Evolutionary conservation across 2,888 invertebrate genomes (phyloP).

Genomic region (Yponomeuta sedellus): DNA sequence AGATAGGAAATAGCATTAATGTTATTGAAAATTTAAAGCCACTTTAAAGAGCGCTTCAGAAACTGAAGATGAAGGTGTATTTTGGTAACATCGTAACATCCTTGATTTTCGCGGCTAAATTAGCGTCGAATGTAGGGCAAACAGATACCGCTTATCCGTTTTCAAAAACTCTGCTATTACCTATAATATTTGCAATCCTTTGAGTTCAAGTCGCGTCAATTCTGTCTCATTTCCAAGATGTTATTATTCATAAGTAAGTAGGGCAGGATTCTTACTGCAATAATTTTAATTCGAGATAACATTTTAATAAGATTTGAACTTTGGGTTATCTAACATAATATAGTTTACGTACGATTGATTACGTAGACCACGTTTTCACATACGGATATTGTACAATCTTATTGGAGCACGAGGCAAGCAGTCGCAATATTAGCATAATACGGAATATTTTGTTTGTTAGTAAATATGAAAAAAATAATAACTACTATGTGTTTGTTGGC

Average conservation of each 20-base stretch:
- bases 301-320: conserved; percentile 1
- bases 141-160: too few species aligned
- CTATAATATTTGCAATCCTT: too few species aligned
- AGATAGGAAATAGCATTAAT: too few species aligned
- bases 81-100: too few species aligned
- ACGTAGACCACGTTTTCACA: neutral
- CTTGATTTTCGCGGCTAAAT: too few species aligned
- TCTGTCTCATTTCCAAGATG: too few species aligned
- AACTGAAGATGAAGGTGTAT: too few species aligned
- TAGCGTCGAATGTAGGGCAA: too few species aligned
- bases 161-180: too few species aligned
- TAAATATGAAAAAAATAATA: neutral
- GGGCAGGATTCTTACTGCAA: conserved; percentile 9
- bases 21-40: too few species aligned
- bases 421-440: neutral
- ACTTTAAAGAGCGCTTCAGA: too few species aligned
- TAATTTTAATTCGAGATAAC: neutral
- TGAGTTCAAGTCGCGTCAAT: too few species aligned
- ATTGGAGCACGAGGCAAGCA: conserved; percentile 2
- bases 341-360: neutral
- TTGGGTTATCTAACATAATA: conserved; percentile 3
- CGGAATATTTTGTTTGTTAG: neutral
- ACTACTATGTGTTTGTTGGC: neutral
- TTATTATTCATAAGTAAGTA: neutral
- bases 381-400: neutral